These are phyloP conservation scores for Eupithecia vulgata DNA, from an alignment of 2,888 invertebrate genomes.

Conservation along the genomic window DNA sequence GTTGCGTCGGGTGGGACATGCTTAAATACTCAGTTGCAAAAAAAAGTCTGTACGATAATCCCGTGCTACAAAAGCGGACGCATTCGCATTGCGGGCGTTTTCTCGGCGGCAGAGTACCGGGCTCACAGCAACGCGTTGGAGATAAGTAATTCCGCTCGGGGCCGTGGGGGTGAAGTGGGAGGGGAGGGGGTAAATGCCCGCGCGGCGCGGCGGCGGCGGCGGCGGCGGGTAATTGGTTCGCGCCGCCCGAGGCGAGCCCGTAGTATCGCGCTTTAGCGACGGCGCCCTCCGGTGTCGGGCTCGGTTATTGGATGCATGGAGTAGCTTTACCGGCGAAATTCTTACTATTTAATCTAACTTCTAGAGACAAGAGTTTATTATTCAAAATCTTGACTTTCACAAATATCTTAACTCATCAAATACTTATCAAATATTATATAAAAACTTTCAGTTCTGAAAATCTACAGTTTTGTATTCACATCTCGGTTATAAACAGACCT, in stretches of 20 bases:
- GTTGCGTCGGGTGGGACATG: conserved; percentile 15
- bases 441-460: not conserved
- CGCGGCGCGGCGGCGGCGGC: conserved; percentile 56
- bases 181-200: conserved; percentile 77
- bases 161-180: conserved; percentile 53
- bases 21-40: conserved; percentile 30
- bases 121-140: conserved; percentile 66
- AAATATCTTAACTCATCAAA: not conserved
- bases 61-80: conserved; percentile 61
- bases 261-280: conserved; percentile 84
- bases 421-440: too few relatives aligned
- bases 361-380: not conserved
- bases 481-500: not conserved
- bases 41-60: conserved; percentile 42
- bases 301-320: conserved; percentile 59
- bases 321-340: conserved; percentile 52
- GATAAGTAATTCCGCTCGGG: conserved; percentile 71
- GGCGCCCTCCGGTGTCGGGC: conserved; percentile 83
- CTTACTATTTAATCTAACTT: conserved; percentile 36
- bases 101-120: conserved; percentile 78
- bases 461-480: not conserved
- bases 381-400: not conserved
- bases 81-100: conserved; percentile 78
- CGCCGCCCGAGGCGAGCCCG: conserved; percentile 84
- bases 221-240: conserved; percentile 82